Base-by-base conservation (phyloP, 2,797 vertebrate species). In the Etheostoma perlongum region DNA sequence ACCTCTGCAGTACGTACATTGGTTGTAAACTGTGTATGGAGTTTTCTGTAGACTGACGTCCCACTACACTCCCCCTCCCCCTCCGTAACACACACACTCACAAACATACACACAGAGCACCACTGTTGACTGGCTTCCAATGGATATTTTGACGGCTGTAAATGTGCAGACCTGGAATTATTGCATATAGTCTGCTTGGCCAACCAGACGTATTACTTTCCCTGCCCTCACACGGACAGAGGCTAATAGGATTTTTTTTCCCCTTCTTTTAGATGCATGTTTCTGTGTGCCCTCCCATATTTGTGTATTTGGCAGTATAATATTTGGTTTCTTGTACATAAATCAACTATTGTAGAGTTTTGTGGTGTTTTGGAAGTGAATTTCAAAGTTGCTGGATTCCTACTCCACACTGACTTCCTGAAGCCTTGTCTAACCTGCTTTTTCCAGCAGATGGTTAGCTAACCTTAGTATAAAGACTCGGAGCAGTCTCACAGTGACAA, bases 121-220 rank as follows among this genome's bases (percentile, higher is more conserved):
- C 61, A 79, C 73, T 47, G 60, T 74, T 48, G 64, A 83, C 84
- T 36, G 53, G 46, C 78, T 83, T 85, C 70, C 81, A 88, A 88
- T 84, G 63, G 82, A 88, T 86, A 78, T 87, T 84, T 49, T 81
- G 83, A 74, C 36, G 71, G 57, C 67, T 77, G 83, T 68, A 84
- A 81, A 79, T 67, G 78, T 78, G 84, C 80, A 78, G 68, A 78
- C 25, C 47, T 65, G 70, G 89, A 87, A 81, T 91, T 82, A 84
- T 85, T 87, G 61, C 81, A 73, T 64, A 79, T 85, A 74, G 36
- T 71, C 60, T 75, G 78, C 77, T 76, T 74, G 85, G 89, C 79
- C 81, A 68, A 74, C 71, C 82, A 64, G 84, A 72, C 67, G 18
- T 78, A 83, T 89, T 74, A 49, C 86, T 86, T 74, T 46, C 52